Conservation (phyloP, 2,797 vertebrate genomes). For the Tokudaia tokunoshimensis region DNA sequence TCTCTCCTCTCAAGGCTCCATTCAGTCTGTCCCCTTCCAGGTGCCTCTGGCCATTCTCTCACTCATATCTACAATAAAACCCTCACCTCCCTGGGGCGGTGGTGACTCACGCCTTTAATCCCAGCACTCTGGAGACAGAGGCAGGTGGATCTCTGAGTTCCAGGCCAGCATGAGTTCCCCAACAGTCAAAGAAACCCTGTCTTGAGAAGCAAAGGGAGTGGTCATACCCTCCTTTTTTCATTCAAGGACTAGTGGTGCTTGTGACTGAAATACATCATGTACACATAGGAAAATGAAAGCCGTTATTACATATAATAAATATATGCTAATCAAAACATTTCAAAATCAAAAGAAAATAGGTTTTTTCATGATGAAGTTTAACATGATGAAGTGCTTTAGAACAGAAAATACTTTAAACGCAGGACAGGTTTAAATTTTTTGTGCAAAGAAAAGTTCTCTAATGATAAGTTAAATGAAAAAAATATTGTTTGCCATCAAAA, state of each 20-base stretch:
- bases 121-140: background rate
- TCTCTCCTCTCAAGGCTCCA: background rate
- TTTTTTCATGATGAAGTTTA: background rate
- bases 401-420: background rate
- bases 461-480: constrained; percentile 8
- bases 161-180: background rate
- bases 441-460: background rate
- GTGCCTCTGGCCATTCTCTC: background rate
- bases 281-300: background rate
- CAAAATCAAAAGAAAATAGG: background rate
- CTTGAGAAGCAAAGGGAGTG: background rate
- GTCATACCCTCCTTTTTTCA: background rate
- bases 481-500: too few species aligned
- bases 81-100: background rate
- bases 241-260: too few species aligned
- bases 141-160: background rate
- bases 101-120: background rate
- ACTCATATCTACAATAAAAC: background rate
- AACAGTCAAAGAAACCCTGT: background rate
- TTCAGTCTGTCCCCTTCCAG: background rate
- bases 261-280: background rate
- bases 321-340: background rate
- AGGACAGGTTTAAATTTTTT: background rate
- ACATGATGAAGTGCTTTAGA: background rate
- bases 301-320: background rate